Evolutionary conservation across 2,797 vertebrate species (phyloP), one percentile per base, ranked within the genome.

Genomic region (Spea hammondii): DNA sequence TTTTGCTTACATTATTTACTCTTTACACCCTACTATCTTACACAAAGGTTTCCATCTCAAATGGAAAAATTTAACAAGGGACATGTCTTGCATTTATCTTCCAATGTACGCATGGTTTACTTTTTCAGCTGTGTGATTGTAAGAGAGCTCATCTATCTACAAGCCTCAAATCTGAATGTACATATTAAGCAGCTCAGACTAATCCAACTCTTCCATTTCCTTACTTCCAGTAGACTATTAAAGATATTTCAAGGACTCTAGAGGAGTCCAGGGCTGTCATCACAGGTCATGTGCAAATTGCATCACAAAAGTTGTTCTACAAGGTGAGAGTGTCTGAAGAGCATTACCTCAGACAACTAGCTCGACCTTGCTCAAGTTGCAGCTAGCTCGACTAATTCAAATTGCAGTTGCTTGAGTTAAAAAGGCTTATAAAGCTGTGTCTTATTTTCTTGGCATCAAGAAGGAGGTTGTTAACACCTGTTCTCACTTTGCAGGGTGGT

Each of bases 381-480:
- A 32, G 32, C 32, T 32, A 32, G 32, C 32, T 32, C 32, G 32
- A 32, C 32, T 32, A 32, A 32, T 32, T 32, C 32, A 32, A 64
- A 77, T 68, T 64, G 72, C 72, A 85, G 77, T 81, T 50, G 1
- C 32, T 72, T 72, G 47, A 76, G 69, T 85, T 83, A 77, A 68
- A 84, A 84, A 54, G 51, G 53, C 72, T n/a, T 67, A 79, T 81
- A 82, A 62, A 79, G 82, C 70, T 76, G 67, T 51, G 69, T 45
- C 80, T 65, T 80, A 82, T 81, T 71, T 83, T 76, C 80, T 84
- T 84, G 78, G 73, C 53, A 32, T 79, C 51, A 70, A 67, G 77
- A 71, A 84, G 69, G 71, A 79, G 68, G 48, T 10, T 79, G 55
- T 84, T 84, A 84, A 79, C 86, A 87, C 76, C 80, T 85, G 85